Evolutionary conservation across 2,888 invertebrate species (phyloP).

Genomic region (Lissonota sp.): DNA sequence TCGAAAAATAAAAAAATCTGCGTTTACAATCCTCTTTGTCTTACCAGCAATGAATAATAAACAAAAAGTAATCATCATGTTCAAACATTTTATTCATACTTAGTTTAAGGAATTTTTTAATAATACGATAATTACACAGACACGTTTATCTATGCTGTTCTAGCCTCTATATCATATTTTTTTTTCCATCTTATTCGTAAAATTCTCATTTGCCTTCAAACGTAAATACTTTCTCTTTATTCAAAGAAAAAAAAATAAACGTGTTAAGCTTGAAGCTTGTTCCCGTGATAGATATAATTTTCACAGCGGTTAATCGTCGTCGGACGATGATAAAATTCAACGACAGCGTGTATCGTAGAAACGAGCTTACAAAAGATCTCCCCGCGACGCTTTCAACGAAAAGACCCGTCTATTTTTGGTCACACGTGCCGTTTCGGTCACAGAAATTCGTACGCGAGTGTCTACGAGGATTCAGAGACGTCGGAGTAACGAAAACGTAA

Average conservation of each 20-base stretch:
- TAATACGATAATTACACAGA: not conserved
- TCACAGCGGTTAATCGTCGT: too few relatives aligned
- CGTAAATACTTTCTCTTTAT: too few relatives aligned
- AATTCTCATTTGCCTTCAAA: too few relatives aligned
- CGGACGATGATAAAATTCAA: too few relatives aligned
- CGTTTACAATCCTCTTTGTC: constrained; percentile 5
- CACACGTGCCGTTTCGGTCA: constrained; percentile 52
- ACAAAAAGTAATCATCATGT: not conserved
- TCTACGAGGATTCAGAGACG: constrained; percentile 14
- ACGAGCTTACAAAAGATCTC: constrained; percentile 42
- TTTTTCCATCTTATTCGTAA: too few relatives aligned
- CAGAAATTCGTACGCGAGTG: not conserved
- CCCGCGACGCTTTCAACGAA: constrained; percentile 47
- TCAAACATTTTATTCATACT: not conserved
- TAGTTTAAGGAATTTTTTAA: constrained; percentile 22
- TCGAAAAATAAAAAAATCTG: not conserved
- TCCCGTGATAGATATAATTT: too few relatives aligned
- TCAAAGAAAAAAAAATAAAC: too few relatives aligned
- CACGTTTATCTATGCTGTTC: constrained; percentile 11
- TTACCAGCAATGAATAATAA: not conserved
- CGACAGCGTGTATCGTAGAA: constrained; percentile 3
- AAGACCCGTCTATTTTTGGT: constrained; percentile 57
- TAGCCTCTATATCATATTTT: too few relatives aligned
- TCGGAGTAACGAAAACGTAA: constrained; percentile 9
- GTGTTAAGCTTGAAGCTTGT: too few relatives aligned